Conservation (phyloP, 2,113 vertebrate species). For the Symphodus melops region DNA sequence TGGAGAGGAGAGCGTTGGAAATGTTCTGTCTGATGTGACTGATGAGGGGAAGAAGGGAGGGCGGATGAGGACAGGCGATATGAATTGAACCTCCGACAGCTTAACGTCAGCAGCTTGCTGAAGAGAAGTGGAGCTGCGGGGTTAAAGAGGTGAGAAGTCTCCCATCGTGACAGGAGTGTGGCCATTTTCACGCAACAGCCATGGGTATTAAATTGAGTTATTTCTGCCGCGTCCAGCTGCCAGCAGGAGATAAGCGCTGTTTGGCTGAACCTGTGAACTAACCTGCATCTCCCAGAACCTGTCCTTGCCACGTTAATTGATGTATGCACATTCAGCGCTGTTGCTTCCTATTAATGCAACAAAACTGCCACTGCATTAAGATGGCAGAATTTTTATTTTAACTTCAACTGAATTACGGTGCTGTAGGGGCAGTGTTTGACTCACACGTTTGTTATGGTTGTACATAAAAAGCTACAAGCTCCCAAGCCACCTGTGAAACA, state of each 20-base stretch:
- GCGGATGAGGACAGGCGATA: slow-evolving; percentile 23
- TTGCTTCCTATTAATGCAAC: slow-evolving; percentile 36
- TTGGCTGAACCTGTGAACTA: slow-evolving; percentile 73
- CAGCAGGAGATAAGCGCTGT: slow-evolving; percentile 77
- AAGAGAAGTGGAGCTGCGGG: slow-evolving; percentile 37
- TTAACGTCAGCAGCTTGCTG: slow-evolving; percentile 45
- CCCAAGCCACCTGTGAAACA: not conserved
- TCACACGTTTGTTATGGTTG: not conserved
- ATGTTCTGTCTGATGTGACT: slow-evolving; percentile 40
- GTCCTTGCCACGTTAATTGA: slow-evolving; percentile 61
- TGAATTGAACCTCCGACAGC: slow-evolving; percentile 29
- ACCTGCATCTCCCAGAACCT: slow-evolving; percentile 62
- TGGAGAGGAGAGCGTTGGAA: slow-evolving; percentile 11
- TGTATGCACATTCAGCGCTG: slow-evolving; percentile 48
- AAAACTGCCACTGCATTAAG: slow-evolving; percentile 7
- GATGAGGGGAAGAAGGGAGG: slow-evolving; percentile 33
- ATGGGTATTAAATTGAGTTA: slow-evolving; percentile 78
- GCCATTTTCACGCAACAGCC: slow-evolving; percentile 75
- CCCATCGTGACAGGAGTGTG: slow-evolving; percentile 67
- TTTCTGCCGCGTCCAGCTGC: slow-evolving; percentile 78
- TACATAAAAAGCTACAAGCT: not conserved
- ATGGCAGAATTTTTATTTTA: slow-evolving; percentile 43
- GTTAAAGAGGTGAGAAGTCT: slow-evolving; percentile 74
- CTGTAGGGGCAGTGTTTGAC: not conserved
- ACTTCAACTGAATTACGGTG: slow-evolving; percentile 25